A percentile compares a stretch with the other conserved stretches of the same genome.
Evolutionary conservation across 2,888 invertebrate genomes (phyloP).

Genomic region (Eumerus sabulonum): DNA sequence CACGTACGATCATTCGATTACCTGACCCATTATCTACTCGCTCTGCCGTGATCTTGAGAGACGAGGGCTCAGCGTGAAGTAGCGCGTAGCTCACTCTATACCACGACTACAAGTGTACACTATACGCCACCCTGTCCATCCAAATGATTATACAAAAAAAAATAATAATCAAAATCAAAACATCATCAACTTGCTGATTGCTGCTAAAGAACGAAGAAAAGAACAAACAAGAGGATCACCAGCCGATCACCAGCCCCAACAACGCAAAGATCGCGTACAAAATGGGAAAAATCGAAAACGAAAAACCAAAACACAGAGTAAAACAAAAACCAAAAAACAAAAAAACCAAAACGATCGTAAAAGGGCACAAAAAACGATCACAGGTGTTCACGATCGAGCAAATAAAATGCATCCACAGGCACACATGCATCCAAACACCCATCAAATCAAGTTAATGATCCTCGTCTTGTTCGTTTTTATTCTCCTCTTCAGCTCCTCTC

Average conservation of each 20-base stretch:
- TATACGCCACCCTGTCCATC: conserved; percentile 6
- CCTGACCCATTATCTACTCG: conserved; percentile 68
- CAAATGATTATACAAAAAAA: conserved; percentile 20
- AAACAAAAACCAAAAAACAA: conserved; percentile 18
- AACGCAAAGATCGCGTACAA: no score
- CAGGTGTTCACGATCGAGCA: conserved; percentile 72
- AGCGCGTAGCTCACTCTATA: conserved; percentile 12
- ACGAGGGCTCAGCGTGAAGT: conserved; percentile 12
- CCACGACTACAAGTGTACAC: conserved; percentile 40
- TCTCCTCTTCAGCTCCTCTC: not conserved
- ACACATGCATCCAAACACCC: conserved; percentile 59
- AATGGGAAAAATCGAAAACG: no score
- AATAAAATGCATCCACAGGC: conserved; percentile 57
- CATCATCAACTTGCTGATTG: conserved; percentile 66
- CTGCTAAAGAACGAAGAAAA: conserved; percentile 60
- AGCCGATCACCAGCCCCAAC: not conserved
- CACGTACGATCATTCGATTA: conserved; percentile 69
- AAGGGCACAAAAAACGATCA: conserved; percentile 71
- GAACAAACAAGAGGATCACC: conserved; percentile 63
- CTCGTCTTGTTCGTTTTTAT: conserved; percentile 31
- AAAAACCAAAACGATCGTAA: conserved; percentile 63
- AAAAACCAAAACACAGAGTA: no score
- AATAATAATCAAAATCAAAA: conserved; percentile 44
- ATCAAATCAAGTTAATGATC: conserved; percentile 68
- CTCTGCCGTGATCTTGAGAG: conserved; percentile 48